Evolutionary conservation across 1,140 invertebrate species (phyloP).

Genomic region (Drosophila watanabei): DNA sequence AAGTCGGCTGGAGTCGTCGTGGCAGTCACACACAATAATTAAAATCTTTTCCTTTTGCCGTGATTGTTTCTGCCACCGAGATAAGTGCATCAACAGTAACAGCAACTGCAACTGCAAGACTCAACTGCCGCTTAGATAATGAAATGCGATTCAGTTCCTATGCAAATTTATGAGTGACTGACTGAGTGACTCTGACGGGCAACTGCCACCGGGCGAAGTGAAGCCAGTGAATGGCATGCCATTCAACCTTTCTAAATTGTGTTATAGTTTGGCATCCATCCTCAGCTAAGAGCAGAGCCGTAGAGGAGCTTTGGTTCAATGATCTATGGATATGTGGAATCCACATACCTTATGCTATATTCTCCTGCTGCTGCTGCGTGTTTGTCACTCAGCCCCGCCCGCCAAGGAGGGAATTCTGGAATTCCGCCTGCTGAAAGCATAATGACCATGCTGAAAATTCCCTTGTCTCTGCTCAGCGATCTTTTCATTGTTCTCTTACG

Average conservation of each 20-base stretch:
- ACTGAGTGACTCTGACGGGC: slow-evolving; percentile 56
- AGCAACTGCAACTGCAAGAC: slow-evolving; percentile 21
- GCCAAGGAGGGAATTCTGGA: slow-evolving; percentile 10
- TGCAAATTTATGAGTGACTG: slow-evolving; percentile 82
- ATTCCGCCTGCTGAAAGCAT: slow-evolving; percentile 48
- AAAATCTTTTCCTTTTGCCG: slow-evolving; percentile 65
- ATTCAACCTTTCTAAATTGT: slow-evolving; percentile 80
- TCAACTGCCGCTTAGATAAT: slow-evolving; percentile 75
- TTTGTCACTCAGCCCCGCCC: slow-evolving; percentile 64
- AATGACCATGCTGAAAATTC: slow-evolving; percentile 42
- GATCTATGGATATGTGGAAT: slow-evolving; percentile 38
- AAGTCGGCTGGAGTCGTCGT: slow-evolving; percentile 41
- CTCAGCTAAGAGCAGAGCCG: background rate
- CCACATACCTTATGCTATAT: slow-evolving; percentile 10
- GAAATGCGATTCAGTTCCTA: slow-evolving; percentile 65
- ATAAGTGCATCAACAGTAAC: slow-evolving; percentile 63
- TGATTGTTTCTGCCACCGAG: slow-evolving; percentile 69
- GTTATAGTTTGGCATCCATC: slow-evolving; percentile 64
- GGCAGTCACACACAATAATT: slow-evolving; percentile 77
- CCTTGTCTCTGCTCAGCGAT: slow-evolving; percentile 31
- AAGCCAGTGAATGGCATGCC: slow-evolving; percentile 70
- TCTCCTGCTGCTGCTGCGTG: slow-evolving; percentile 40
- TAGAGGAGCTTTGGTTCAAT: slow-evolving; percentile 51
- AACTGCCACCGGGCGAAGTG: slow-evolving; percentile 55
- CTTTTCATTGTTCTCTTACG: slow-evolving; percentile 31